Conservation (phyloP, 2,113 vertebrate species). For the Triplophysa rosa region DNA sequence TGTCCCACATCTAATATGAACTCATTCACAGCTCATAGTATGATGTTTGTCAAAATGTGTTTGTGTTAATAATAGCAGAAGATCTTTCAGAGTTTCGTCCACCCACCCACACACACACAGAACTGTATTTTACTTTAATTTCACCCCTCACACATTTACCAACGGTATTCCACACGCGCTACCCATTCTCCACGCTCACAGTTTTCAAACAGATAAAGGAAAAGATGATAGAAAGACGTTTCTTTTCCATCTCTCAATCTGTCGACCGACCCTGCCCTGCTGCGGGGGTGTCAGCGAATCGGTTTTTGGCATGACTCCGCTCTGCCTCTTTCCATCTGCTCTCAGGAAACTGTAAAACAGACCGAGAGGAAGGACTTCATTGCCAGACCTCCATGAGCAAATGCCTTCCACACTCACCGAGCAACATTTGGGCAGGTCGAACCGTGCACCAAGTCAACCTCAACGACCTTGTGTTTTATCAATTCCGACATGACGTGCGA, state of each 20-base stretch:
- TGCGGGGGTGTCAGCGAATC: conserved; percentile 15
- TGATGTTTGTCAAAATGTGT: conserved; percentile 12
- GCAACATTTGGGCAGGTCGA: conserved; percentile 28
- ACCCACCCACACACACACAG: conserved; percentile 31
- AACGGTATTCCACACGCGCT: not conserved
- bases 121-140: conserved; percentile 40
- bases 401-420: conserved; percentile 31
- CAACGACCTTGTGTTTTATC: conserved; percentile 31
- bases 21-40: not conserved
- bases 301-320: conserved; percentile 39
- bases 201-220: not conserved
- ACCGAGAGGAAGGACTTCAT: conserved; percentile 25
- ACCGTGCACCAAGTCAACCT: conserved; percentile 18
- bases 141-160: conserved; percentile 36
- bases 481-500: conserved; percentile 8
- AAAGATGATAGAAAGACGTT: conserved; percentile 16
- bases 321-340: conserved; percentile 53
- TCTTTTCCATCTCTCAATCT: conserved; percentile 33
- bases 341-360: conserved; percentile 50
- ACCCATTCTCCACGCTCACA: not conserved
- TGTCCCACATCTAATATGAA: conserved; percentile 17
- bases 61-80: conserved; percentile 41
- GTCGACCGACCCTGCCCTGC: not conserved
- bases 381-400: conserved; percentile 36
- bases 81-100: conserved; percentile 28